A percentile compares a stretch with the other conserved stretches of the same genome.
phyloP scores from a whole-genome alignment of 2,888 invertebrate genomes.

The Spilosoma lubricipeda region DNA sequence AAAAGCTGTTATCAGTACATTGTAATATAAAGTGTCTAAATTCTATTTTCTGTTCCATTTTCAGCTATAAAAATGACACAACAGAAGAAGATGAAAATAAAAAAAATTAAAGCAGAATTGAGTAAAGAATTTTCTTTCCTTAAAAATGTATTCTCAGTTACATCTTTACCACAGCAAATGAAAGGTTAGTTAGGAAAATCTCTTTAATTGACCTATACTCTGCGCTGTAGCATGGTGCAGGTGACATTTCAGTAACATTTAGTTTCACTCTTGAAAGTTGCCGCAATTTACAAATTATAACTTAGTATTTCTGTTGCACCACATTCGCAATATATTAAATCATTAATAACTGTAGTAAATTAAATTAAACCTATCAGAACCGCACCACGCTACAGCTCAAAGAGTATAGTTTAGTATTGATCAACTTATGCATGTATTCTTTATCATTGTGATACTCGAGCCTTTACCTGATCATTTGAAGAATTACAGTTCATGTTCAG shows the following conservation, averaged over 20 bases:
- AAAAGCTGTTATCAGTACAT: background rate
- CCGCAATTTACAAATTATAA: too few species aligned
- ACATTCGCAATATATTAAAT: too few species aligned
- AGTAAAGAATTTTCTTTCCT: constrained; percentile 86
- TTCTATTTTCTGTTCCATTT: constrained; percentile 5
- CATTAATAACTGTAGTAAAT: too few species aligned
- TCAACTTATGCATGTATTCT: background rate
- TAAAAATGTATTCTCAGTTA: constrained; percentile 85
- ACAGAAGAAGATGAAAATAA: constrained; percentile 61
- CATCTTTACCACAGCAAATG: constrained; percentile 82
- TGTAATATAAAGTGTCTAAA: background rate
- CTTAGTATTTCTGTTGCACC: too few species aligned
- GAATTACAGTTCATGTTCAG: too few species aligned
- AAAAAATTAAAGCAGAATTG: constrained; percentile 77
- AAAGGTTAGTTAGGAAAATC: constrained; percentile 66
- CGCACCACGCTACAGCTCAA: too few species aligned
- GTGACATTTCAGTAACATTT: too few species aligned
- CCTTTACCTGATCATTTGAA: background rate
- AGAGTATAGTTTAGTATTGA: background rate
- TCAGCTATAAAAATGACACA: constrained; percentile 44
- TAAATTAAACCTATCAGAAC: too few species aligned
- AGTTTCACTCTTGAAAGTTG: too few species aligned
- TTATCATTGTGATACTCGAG: background rate
- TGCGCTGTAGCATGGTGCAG: too few species aligned
- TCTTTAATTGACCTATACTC: background rate